Conservation (phyloP, 53 echinoderm and acorn worm genomes). For the Crossaster papposus region DNA sequence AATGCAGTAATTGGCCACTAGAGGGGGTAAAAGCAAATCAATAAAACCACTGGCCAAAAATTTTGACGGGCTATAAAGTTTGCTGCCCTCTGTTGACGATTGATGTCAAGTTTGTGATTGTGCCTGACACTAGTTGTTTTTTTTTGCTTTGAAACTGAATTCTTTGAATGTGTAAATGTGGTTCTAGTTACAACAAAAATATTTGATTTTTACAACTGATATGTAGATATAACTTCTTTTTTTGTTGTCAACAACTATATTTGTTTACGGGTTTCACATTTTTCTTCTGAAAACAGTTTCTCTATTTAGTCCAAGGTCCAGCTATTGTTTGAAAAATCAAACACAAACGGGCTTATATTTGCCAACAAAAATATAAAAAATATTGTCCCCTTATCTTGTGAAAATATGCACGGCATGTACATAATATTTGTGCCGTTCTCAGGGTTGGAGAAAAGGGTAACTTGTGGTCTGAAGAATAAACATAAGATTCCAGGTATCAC, state of each 20-base stretch:
- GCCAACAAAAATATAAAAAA: not conserved
- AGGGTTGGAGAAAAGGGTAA: slow-evolving; percentile 5
- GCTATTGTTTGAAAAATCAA: not conserved
- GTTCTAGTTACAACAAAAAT: not conserved
- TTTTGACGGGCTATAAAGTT: not conserved
- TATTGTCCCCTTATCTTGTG: slow-evolving; percentile 23
- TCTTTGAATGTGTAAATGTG: not conserved
- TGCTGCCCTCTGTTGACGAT: slow-evolving; percentile 36
- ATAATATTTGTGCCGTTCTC: not conserved
- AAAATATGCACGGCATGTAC: slow-evolving; percentile 16
- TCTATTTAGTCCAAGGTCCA: slow-evolving; percentile 40
- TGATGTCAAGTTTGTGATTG: not conserved
- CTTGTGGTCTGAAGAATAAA: slow-evolving; percentile 12
- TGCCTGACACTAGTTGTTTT: not conserved
- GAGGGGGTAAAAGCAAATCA: slow-evolving; percentile 23
- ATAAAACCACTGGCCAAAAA: not conserved
- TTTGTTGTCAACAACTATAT: not conserved
- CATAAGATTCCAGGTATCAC: slow-evolving; percentile 1
- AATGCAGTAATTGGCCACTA: slow-evolving; percentile 10
- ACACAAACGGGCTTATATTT: slow-evolving; percentile 28
- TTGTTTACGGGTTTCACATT: not conserved
- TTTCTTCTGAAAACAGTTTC: not conserved
- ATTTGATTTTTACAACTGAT: not conserved
- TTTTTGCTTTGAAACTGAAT: not conserved
- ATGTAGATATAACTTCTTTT: not conserved